Base-by-base conservation (phyloP, 2,113 vertebrate species). In the Neodontobutis hainanensis region DNA sequence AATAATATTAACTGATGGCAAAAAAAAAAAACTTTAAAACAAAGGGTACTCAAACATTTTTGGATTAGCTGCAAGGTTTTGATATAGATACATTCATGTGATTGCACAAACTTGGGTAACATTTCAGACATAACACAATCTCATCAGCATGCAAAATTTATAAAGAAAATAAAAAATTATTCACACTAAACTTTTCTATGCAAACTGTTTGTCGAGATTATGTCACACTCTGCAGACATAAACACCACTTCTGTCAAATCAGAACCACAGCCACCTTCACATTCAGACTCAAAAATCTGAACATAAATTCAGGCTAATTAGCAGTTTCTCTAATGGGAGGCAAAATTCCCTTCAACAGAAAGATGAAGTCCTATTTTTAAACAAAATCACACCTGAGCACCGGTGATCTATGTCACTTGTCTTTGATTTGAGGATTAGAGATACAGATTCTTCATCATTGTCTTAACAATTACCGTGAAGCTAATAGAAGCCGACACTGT, bases 351-450 rank as follows among this genome's bases (percentile, higher is more conserved):
- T 57, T 59, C 45, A 9, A 38, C 65, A 61, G 46, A 45, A 66
- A 75, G n/a, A 68, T 40, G 8, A 49, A 63, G 65, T 69, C 9
- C 2, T 75, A 63, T 78, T 71, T 15, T 35, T 56, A 53, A 79
- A 51, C 32, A 44, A 80, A 79, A 87, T 80, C 71, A 74, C 50
- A 80, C 70, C 15, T 74, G 72, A 85, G 59, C 36, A 46, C 49
- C 68, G 76, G 66, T 72, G 72, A 76, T 81, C 74, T 65, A 12
- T 3, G 57, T 55, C 68, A 69, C 75, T 59, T 81, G 45, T 78
- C 70, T 83, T 85, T 90, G 78, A 85, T 84, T 86, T 70, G 59
- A 78, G 76, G 73, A 85, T 88, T 78, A 85, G 78, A 73, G 85
- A 76, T 64, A 35, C n/a, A 53, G 78, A 78, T 67, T 73, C 60